Percentiles rank a stretch among this genome's conserved stretches.
phyloP scores from a whole-genome alignment of 2,113 vertebrate genomes.

The Python bivittatus region DNA sequence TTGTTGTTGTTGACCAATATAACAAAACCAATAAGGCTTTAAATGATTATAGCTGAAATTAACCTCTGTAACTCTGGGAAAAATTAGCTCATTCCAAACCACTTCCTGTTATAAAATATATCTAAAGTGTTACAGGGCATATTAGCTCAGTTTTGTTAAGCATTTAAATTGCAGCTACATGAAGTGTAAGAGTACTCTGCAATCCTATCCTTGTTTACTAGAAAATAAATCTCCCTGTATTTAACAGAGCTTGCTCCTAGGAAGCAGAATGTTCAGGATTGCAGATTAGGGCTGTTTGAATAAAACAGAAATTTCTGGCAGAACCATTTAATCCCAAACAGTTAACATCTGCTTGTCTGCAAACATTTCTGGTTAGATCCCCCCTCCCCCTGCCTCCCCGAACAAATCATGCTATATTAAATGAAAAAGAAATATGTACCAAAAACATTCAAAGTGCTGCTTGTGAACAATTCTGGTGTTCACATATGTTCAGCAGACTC shows the following conservation, averaged over 20 bases:
- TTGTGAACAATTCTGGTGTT: background rate
- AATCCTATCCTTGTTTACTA: background rate
- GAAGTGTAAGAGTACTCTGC: background rate
- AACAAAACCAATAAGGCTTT: background rate
- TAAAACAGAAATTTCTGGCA: background rate
- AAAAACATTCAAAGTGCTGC: background rate
- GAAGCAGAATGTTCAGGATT: background rate
- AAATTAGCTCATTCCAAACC: background rate
- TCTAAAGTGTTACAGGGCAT: background rate
- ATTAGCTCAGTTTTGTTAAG: background rate
- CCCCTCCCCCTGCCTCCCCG: background rate
- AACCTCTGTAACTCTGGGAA: no score
- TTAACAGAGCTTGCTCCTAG: background rate
- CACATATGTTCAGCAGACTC: background rate
- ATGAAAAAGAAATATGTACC: background rate
- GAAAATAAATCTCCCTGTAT: background rate
- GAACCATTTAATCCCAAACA: slow-evolving; percentile 1
- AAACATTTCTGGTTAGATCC: background rate
- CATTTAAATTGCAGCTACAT: background rate
- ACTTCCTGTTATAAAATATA: background rate
- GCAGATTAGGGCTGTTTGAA: background rate
- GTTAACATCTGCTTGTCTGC: slow-evolving; percentile 6
- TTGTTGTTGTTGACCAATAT: background rate
- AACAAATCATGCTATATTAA: background rate
- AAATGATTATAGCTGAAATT: background rate